phyloP scores from a whole-genome alignment of 2,888 invertebrate species.

The Spatulosminthurus flaviceps region DNA sequence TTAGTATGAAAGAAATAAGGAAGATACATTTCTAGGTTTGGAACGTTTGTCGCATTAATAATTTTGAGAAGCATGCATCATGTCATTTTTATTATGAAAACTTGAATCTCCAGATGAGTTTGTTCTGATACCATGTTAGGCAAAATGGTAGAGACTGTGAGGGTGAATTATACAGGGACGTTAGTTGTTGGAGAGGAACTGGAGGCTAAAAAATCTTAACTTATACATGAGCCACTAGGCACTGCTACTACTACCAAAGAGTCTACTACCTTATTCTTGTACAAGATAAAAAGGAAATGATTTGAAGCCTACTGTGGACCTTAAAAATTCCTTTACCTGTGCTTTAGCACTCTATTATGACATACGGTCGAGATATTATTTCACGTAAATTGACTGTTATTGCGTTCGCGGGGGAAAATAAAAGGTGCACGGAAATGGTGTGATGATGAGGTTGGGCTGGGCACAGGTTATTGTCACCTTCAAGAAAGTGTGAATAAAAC shows the following conservation, averaged over 20 bases:
- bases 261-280: no score
- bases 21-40: slow-evolving; percentile 46
- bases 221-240: no score
- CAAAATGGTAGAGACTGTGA: neutral
- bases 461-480: slow-evolving; percentile 52
- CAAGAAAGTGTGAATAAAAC: slow-evolving; percentile 54
- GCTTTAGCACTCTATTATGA: slow-evolving; percentile 54
- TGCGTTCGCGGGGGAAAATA: slow-evolving; percentile 44
- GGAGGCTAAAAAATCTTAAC: neutral
- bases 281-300: slow-evolving; percentile 12
- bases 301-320: slow-evolving; percentile 20
- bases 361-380: slow-evolving; percentile 52
- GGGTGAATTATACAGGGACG: slow-evolving; percentile 38
- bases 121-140: slow-evolving; percentile 27
- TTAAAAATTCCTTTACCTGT: slow-evolving; percentile 42
- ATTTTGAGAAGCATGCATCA: slow-evolving; percentile 47
- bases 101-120: slow-evolving; percentile 50
- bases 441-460: slow-evolving; percentile 39
- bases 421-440: slow-evolving; percentile 43
- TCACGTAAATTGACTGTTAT: slow-evolving; percentile 57
- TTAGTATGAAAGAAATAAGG: slow-evolving; percentile 45
- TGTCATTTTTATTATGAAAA: slow-evolving; percentile 50
- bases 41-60: slow-evolving; percentile 48
- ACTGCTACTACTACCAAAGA: no score
- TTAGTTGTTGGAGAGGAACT: neutral